Conservation (phyloP, 2,113 vertebrate genomes). For the Hyperoodon ampullatus region DNA sequence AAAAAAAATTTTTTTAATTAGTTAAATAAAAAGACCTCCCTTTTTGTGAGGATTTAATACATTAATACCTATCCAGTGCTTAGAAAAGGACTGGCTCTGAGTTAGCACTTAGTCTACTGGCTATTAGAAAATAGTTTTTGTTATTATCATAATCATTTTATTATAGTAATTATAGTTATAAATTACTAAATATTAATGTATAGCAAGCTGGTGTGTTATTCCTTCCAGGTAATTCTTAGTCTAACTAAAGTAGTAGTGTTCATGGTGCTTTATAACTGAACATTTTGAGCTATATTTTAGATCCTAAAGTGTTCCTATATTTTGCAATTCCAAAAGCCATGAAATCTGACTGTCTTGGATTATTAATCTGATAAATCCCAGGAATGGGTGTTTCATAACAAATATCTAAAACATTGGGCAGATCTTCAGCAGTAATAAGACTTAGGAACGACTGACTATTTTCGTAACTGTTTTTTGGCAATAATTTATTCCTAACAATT, state of each 20-base stretch:
- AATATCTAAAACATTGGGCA: neutral
- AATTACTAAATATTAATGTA: neutral
- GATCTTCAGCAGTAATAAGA: neutral
- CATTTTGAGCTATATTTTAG: neutral
- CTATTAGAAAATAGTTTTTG: neutral
- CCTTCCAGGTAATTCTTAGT: neutral
- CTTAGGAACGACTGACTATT: neutral
- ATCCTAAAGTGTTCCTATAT: neutral
- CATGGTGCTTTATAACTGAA: neutral
- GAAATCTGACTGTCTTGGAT: neutral
- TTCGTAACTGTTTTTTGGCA: neutral
- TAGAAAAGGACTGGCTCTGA: neutral
- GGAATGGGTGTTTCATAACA: neutral
- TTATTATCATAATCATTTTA: neutral
- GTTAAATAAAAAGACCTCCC: neutral
- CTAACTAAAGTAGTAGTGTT: neutral
- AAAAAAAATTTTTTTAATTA: neutral
- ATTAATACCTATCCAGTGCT: neutral
- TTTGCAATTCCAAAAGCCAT: neutral
- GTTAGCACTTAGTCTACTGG: neutral
- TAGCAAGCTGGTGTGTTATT: neutral
- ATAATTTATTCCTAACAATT: neutral
- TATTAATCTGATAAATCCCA: neutral
- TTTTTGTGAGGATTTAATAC: neutral
- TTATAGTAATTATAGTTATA: neutral